A percentile compares a stretch with the other conserved stretches of the same genome.
phyloP scores from a whole-genome alignment of 2,888 invertebrate species.

The Hyppa rectilinea region DNA sequence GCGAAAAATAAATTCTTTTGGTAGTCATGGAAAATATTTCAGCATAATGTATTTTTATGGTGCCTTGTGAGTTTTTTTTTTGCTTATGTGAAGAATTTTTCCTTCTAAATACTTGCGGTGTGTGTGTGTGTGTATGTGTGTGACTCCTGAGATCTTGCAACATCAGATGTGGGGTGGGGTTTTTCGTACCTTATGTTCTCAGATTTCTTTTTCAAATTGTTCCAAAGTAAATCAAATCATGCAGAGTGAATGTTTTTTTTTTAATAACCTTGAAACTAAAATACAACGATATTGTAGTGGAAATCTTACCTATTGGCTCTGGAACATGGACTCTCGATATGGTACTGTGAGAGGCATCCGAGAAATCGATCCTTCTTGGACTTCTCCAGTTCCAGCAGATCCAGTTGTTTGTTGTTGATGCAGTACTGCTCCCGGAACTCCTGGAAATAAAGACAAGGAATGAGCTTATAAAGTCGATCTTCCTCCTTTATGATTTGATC shows the following conservation, averaged over 20 bases:
- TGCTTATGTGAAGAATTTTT: neutral
- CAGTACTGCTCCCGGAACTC: slow-evolving; percentile 98
- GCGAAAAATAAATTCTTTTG: neutral
- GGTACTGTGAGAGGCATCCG: slow-evolving; percentile 95
- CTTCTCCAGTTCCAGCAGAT: slow-evolving; percentile 93
- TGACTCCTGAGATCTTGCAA: neutral
- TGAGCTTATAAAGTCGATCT: neutral
- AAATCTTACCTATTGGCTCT: slow-evolving; percentile 89
- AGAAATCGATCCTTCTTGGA: slow-evolving; percentile 93
- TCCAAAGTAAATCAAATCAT: neutral
- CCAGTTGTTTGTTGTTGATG: slow-evolving; percentile 97
- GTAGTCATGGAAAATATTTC: slow-evolving; percentile 17
- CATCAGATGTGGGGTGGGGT: neutral
- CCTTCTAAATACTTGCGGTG: too few species aligned
- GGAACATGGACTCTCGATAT: slow-evolving; percentile 93
- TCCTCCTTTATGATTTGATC: neutral
- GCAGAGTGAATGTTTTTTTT: too few species aligned
- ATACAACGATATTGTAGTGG: neutral
- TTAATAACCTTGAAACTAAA: neutral
- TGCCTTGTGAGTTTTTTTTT: neutral
- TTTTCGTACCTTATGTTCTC: too few species aligned
- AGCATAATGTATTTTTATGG: slow-evolving; percentile 7
- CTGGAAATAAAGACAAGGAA: slow-evolving; percentile 78
- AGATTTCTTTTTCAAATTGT: neutral
- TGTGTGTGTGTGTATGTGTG: too few species aligned